Base-by-base conservation (phyloP, 2,888 invertebrate genomes). In the Papilio protenor region DNA sequence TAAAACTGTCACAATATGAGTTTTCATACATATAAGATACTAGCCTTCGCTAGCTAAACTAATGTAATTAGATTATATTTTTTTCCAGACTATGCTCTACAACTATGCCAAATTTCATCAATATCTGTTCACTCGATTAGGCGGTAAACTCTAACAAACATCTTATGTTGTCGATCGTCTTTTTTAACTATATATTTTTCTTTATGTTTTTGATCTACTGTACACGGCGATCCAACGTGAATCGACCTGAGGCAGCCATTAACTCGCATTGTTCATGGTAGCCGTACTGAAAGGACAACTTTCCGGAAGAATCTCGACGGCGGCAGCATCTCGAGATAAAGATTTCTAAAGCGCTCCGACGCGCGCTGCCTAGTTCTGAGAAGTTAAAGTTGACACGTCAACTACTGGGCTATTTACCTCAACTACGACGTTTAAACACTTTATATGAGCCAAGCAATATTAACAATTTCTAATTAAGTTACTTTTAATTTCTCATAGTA, bases 311-410 rank as follows among this genome's bases (percentile, higher is more conserved):
- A 77, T 77, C 55, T 73, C 73, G 45, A 40, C 64, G 45, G 64
- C n/a, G 64, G 52, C 64, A 23, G 52, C 66, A 66, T 73, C 72
- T 61, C 40, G 64, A 21, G 77, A 77, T 77, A 77, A 73, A 73
- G 73, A 77, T 77, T 77, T 77, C 73, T 77, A 77, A 73, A 77
- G 73, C 77, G 72, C n/a, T 55, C n/a, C 40, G 66, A 69, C 64
- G 55, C 73, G 72, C 77, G 21, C 73, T 23, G 57, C 40, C 57
- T 73, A 77, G 55, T 77, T 77, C 66, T 55, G 27, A 64, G 73
- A 77, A 55, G 64, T 47, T 64, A 66, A 64, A 66, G 23, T 73
- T 77, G 73, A 77, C 73, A 64, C 66, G 55, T 66, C 45, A 64
- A 66, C 52, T 69, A 69, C 45, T 45, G 66, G 66, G 45, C 12